Evolutionary conservation across 2,888 invertebrate species (phyloP).

Genomic region (Melikaiella ostensackeni): DNA sequence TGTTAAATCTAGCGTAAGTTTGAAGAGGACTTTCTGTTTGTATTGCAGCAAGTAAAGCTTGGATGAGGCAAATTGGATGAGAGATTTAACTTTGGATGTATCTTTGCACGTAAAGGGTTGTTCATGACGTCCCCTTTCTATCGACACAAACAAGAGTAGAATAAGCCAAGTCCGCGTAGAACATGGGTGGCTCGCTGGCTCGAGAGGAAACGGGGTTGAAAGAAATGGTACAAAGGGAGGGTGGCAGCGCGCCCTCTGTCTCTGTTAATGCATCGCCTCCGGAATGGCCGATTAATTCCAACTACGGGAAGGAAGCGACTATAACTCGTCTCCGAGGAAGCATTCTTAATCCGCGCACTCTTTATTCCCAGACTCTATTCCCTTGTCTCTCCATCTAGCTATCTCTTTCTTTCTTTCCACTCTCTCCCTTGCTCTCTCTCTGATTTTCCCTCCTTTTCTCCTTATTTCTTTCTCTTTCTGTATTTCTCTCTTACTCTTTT

Average conservation of each 20-base stretch:
- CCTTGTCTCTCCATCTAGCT: slow-evolving; percentile 43
- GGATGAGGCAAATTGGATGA: slow-evolving; percentile 44
- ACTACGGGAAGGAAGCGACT: slow-evolving; percentile 76
- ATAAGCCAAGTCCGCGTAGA: slow-evolving; percentile 55
- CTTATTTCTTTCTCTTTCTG: slow-evolving; percentile 42
- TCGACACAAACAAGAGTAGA: slow-evolving; percentile 59
- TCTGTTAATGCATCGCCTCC: slow-evolving; percentile 75
- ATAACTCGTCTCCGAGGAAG: slow-evolving; percentile 76
- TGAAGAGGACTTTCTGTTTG: slow-evolving; percentile 32
- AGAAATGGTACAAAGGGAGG: slow-evolving; percentile 45
- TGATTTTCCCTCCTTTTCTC: slow-evolving; percentile 48
- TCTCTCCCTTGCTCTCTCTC: slow-evolving; percentile 50
- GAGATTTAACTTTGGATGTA: slow-evolving; percentile 52
- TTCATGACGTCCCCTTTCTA: slow-evolving; percentile 53
- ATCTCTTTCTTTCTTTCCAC: slow-evolving; percentile 46
- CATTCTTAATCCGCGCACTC: slow-evolving; percentile 76
- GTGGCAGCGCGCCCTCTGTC: slow-evolving; percentile 65
- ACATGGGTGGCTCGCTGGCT: slow-evolving; percentile 33
- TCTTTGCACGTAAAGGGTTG: slow-evolving; percentile 40
- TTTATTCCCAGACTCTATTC: slow-evolving; percentile 69
- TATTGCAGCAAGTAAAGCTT: slow-evolving; percentile 13
- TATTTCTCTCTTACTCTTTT: slow-evolving; percentile 43
- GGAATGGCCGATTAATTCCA: slow-evolving; percentile 76
- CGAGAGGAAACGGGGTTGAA: slow-evolving; percentile 23
- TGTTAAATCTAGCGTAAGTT: slow-evolving; percentile 21